Conservation (phyloP, 2,113 vertebrate species). For the Sinocyclocheilus maitianheensis region DNA sequence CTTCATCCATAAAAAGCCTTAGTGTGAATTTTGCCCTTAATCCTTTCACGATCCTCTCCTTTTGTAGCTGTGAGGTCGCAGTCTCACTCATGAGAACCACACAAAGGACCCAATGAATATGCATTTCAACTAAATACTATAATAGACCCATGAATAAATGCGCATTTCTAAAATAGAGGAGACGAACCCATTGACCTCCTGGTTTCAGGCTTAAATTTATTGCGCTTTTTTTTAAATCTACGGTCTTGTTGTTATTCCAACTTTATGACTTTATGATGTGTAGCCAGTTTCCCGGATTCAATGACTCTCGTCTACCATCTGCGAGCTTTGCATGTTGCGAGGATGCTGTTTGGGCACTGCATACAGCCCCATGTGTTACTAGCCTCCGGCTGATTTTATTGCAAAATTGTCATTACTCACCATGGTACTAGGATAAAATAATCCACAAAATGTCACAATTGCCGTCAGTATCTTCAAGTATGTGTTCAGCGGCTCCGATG, state of each 20-base stretch:
- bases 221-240: slow-evolving; percentile 57
- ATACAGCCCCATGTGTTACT: neutral
- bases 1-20: slow-evolving; percentile 43
- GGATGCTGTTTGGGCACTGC: slow-evolving; percentile 25
- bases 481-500: slow-evolving; percentile 42
- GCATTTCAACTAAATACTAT: slow-evolving; percentile 66
- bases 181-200: slow-evolving; percentile 49
- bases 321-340: slow-evolving; percentile 21
- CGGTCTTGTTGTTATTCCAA: slow-evolving; percentile 57
- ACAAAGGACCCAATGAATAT: slow-evolving; percentile 68
- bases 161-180: slow-evolving; percentile 55
- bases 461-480: slow-evolving; percentile 42
- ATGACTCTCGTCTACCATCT: slow-evolving; percentile 18
- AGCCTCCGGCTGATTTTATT: slow-evolving; percentile 23
- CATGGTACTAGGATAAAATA: slow-evolving; percentile 54
- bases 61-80: slow-evolving; percentile 66
- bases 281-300: neutral
- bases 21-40: neutral
- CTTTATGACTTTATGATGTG: slow-evolving; percentile 43
- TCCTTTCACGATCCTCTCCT: slow-evolving; percentile 49
- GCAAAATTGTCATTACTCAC: slow-evolving; percentile 43
- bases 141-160: slow-evolving; percentile 60
- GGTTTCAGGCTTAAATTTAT: slow-evolving; percentile 49
- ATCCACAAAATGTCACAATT: slow-evolving; percentile 67
- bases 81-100: slow-evolving; percentile 58